These are phyloP conservation scores for Blastobasis adustella DNA, from an alignment of 2,888 invertebrate genomes.

Conservation along the genomic window DNA sequence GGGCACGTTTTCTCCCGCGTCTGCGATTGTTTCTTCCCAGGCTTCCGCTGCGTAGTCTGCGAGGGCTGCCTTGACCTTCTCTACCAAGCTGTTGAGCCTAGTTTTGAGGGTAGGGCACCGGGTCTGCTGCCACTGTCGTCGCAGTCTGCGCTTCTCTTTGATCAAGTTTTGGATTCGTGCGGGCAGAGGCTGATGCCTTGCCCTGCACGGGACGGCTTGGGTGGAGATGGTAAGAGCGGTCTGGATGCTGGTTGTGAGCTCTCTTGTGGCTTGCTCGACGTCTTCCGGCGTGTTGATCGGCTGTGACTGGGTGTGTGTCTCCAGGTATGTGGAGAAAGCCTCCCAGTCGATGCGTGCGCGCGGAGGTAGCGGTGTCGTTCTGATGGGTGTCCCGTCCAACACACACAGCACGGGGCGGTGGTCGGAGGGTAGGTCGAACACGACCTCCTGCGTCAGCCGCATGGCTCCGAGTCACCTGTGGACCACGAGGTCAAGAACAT, in stretches of 20 bases:
- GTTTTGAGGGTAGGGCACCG: slow-evolving; percentile 6
- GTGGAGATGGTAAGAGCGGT: background rate
- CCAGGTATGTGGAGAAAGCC: too few species aligned
- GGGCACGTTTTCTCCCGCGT: background rate
- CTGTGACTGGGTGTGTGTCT: too few species aligned
- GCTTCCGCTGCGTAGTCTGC: background rate
- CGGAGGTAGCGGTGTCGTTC: too few species aligned
- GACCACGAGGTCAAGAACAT: too few species aligned
- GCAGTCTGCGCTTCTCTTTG: background rate
- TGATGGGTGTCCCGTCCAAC: too few species aligned
- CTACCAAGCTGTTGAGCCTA: background rate
- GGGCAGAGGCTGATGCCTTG: background rate
- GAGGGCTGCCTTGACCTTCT: slow-evolving; percentile 1
- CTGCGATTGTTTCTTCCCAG: slow-evolving; percentile 4
- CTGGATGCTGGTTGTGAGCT: background rate
- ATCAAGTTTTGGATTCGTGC: background rate
- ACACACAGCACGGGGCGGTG: too few species aligned
- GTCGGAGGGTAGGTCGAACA: too few species aligned
- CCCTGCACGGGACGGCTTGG: background rate
- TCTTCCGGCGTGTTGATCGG: background rate
- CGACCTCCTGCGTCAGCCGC: too few species aligned
- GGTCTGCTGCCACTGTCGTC: slow-evolving; percentile 4
- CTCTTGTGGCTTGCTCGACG: background rate
- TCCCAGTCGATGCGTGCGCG: too few species aligned
- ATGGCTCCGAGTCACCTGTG: too few species aligned